phyloP scores from a whole-genome alignment of 2,888 invertebrate genomes.

The Acanthacorydalis orientalis region DNA sequence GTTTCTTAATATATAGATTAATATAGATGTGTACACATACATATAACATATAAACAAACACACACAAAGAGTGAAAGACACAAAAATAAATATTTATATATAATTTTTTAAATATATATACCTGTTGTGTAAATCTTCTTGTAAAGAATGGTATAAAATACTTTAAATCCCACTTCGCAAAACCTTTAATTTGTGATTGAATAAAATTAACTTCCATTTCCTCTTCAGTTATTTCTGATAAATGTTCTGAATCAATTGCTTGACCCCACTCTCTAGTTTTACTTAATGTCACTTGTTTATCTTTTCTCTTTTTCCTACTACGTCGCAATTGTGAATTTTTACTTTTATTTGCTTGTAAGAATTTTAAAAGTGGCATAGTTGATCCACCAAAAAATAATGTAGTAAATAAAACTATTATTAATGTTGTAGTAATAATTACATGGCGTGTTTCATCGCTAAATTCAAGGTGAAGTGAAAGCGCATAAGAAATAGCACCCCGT shows the following conservation, averaged over 20 bases:
- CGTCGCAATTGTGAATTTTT: conserved; percentile 31
- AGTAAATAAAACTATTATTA: conserved; percentile 95
- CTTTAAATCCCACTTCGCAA: conserved; percentile 80
- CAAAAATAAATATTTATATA: no score
- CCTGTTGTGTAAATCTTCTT: conserved; percentile 85
- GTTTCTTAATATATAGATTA: neutral
- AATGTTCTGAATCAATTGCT: conserved; percentile 82
- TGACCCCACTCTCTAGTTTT: conserved; percentile 98
- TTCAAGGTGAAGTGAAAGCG: conserved; percentile 86
- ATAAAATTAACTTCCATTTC: conserved; percentile 79
- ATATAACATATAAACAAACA: neutral
- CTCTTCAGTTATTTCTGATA: conserved; percentile 85
- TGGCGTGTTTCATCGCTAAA: conserved; percentile 88
- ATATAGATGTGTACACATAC: neutral
- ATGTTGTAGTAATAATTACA: conserved; percentile 92
- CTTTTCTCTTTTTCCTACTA: conserved; percentile 38
- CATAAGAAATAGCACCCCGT: conserved; percentile 95
- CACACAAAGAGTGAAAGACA: neutral
- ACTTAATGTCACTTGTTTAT: conserved; percentile 78
- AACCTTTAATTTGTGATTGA: conserved; percentile 66
- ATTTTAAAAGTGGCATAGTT: conserved; percentile 93
- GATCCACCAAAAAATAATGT: conserved; percentile 91
- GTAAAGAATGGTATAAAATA: conserved; percentile 95
- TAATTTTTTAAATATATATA: conserved; percentile 20
- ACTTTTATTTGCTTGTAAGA: conserved; percentile 54